These are phyloP conservation scores for Cryptosula pallasiana DNA, from an alignment of 2,888 invertebrate genomes.

Conservation along the genomic window DNA sequence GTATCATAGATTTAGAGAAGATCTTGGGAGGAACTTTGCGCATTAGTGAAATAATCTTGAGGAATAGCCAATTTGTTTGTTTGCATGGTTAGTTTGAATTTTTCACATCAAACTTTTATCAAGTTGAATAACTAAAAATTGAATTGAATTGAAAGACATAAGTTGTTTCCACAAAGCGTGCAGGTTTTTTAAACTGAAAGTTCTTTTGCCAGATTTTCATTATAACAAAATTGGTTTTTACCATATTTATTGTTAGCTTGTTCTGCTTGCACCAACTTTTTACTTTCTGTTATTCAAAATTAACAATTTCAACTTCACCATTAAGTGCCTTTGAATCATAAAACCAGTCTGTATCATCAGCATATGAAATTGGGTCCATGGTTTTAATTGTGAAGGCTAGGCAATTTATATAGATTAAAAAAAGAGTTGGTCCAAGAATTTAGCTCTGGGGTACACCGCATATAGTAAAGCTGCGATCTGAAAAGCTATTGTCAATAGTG, in stretches of 20 bases:
- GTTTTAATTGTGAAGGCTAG: too few species aligned
- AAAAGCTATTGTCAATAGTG: too few species aligned
- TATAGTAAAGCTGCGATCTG: too few species aligned
- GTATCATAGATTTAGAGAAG: too few species aligned
- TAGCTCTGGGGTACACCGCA: too few species aligned
- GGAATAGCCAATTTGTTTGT: background rate
- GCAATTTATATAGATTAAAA: too few species aligned
- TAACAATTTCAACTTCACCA: too few species aligned
- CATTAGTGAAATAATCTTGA: background rate
- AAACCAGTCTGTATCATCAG: too few species aligned
- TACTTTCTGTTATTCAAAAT: too few species aligned
- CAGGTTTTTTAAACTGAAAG: background rate
- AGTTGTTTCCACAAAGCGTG: background rate
- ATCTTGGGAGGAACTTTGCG: background rate
- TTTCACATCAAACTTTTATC: background rate
- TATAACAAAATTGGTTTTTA: background rate
- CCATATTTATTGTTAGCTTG: background rate
- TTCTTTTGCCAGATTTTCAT: background rate
- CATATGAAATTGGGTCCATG: too few species aligned
- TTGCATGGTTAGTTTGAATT: background rate
- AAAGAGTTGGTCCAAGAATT: too few species aligned
- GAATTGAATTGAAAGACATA: background rate
- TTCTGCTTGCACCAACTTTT: background rate
- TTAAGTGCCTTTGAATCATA: too few species aligned
- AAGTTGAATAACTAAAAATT: background rate